Conservation (phyloP, 2,888 invertebrate species). For the Pandemis corylana region DNA sequence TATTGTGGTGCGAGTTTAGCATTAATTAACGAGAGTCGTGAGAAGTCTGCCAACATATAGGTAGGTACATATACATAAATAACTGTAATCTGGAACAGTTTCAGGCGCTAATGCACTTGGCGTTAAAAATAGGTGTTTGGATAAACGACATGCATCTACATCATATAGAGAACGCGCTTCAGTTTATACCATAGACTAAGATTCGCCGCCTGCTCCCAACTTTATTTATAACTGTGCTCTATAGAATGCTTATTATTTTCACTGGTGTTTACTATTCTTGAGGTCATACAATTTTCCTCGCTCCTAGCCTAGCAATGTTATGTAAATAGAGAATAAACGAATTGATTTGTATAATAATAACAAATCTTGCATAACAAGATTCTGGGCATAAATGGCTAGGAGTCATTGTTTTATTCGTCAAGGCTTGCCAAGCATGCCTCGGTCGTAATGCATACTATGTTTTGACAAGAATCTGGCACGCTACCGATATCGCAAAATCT, state of each 20-base stretch:
- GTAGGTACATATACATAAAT: slow-evolving; percentile 2
- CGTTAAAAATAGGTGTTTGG: slow-evolving; percentile 29
- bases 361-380: slow-evolving; percentile 12
- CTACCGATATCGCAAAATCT: neutral
- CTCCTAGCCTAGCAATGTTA: neutral
- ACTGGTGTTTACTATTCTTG: neutral
- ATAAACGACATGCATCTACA: slow-evolving; percentile 27
- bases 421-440: slow-evolving; percentile 15
- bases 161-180: slow-evolving; percentile 27
- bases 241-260: slow-evolving; percentile 9
- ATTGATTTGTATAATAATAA: slow-evolving; percentile 13
- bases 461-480: slow-evolving; percentile 8
- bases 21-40: slow-evolving; percentile 3
- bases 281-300: slow-evolving; percentile 5
- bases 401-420: slow-evolving; percentile 3
- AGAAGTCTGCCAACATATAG: slow-evolving; percentile 9
- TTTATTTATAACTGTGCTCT: slow-evolving; percentile 29
- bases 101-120: slow-evolving; percentile 33
- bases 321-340: slow-evolving; percentile 18
- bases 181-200: slow-evolving; percentile 10
- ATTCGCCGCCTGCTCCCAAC: neutral
- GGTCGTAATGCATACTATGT: slow-evolving; percentile 3
- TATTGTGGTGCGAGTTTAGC: neutral
- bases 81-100: slow-evolving; percentile 20
- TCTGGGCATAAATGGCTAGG: no score